These are phyloP conservation scores for Sphyrna mokarran DNA, from an alignment of 2,113 vertebrate species.

Conservation along the genomic window DNA sequence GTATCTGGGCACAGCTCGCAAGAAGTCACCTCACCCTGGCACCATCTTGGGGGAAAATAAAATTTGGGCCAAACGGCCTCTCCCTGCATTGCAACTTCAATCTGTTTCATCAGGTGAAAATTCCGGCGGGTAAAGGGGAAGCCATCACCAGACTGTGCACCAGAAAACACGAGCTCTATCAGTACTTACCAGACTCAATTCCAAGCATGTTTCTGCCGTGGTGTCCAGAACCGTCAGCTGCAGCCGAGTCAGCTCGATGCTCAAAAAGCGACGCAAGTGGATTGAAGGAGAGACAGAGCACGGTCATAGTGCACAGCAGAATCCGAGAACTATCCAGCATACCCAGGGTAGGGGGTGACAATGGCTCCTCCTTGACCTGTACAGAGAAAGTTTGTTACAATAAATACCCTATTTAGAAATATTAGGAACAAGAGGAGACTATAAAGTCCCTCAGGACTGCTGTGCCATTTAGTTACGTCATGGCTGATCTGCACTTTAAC, in stretches of 20 bases:
- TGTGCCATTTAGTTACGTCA: neutral
- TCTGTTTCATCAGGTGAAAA: neutral
- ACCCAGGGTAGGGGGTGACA: constrained; percentile 80
- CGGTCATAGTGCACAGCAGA: constrained; percentile 87
- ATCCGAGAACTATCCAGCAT: constrained; percentile 97
- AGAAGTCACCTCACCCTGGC: no score
- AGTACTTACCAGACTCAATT: constrained; percentile 48
- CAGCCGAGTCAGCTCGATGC: constrained; percentile 44
- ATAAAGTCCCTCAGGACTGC: neutral
- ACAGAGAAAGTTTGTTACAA: neutral
- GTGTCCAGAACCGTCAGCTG: constrained; percentile 49
- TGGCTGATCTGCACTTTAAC: neutral
- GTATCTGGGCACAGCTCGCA: no score
- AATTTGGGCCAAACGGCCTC: neutral
- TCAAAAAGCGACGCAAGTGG: constrained; percentile 82
- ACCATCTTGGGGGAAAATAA: no score
- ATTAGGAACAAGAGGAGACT: neutral
- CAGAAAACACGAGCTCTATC: no score
- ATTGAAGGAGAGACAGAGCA: constrained; percentile 91
- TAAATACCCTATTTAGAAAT: neutral
- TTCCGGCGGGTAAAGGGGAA: neutral
- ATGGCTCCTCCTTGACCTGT: constrained; percentile 92
- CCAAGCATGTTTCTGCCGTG: constrained; percentile 68
- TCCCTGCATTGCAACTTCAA: neutral
- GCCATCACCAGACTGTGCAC: neutral